These are phyloP conservation scores for Caenorhabditis sp. DNA, from an alignment of 2,888 invertebrate species.

Conservation along the genomic window DNA sequence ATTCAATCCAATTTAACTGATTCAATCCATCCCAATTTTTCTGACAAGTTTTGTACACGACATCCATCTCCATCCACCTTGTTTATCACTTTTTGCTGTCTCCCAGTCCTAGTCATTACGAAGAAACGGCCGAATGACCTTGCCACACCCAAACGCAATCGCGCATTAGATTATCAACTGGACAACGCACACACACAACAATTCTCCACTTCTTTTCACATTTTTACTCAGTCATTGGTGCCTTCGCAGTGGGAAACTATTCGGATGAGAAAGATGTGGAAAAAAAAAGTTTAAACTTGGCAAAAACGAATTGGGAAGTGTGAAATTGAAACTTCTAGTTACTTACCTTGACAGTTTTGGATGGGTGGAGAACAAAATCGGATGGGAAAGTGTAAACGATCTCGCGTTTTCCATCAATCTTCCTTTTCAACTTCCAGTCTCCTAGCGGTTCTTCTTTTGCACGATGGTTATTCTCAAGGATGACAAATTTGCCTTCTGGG, in stretches of 20 bases:
- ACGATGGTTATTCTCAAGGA: conserved; percentile 80
- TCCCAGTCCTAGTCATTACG: conserved; percentile 30
- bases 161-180: conserved; percentile 53
- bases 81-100: conserved; percentile 50
- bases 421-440: conserved; percentile 84
- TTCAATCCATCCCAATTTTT: background rate
- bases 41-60: background rate
- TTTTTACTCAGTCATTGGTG: no score
- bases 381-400: conserved; percentile 79
- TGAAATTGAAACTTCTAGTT: no score
- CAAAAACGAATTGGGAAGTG: no score
- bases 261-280: no score
- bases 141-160: conserved; percentile 62
- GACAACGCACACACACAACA: conserved; percentile 32
- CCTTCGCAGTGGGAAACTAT: background rate
- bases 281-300: no score
- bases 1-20: background rate
- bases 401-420: conserved; percentile 83
- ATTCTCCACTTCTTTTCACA: no score
- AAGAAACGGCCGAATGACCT: conserved; percentile 50
- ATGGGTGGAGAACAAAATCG: conserved; percentile 75
- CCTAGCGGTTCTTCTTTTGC: conserved; percentile 80
- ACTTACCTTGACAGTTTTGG: conserved; percentile 74
- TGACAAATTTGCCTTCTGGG: conserved; percentile 84
- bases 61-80: conserved; percentile 11